Base-by-base conservation (phyloP, 2,888 invertebrate genomes). In the Microchrysa polita region DNA sequence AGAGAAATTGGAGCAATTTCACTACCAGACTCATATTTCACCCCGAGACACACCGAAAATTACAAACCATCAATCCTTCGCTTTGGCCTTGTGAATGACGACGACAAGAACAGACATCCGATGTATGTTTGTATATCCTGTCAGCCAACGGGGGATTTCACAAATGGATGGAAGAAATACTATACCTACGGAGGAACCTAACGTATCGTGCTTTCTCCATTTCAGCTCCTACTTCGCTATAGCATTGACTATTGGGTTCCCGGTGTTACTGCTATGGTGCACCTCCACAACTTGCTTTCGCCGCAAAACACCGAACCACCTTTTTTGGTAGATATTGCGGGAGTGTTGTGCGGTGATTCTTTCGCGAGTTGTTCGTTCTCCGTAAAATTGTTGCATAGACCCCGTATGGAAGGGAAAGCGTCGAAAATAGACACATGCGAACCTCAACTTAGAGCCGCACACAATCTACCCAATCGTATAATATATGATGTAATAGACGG, bases 21-120 rank as follows among this genome's bases (percentile, higher is more conserved):
- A 73, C 55, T 67, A 53, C 53, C 73, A 73, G 73, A 73, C 73
- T 73, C 73, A 73, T 73, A 73, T 73, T 73, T 73, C 73, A 73
- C 73, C 59, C 73, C 65, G 73, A 73, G 67, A 73, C 61, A 73
- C 73, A 73, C 63, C 73, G 73, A 73, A 73, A 73, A 73, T 73
- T 73, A 73, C 73, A 67, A 73, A 73, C 55, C 73, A 73, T 73
- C 73, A 73, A 73, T 73, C 73, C 73, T 73, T 73, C 53, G 65
- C 42, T 65, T 65, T 48, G 73, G 61, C 59, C 55, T 65, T 73
- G 65, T 73, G 73, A 73, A 65, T 73, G 73, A 73, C 73, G 73
- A 73, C 65, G 73, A 73, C 65, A 73, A 65, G 73, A 73, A 59
- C 73, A 73, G 65, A 73, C 72, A 73, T 73, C 44, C 53, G 40